Base-by-base conservation (phyloP, 2,113 vertebrate species). In the Gyps fulvus region DNA sequence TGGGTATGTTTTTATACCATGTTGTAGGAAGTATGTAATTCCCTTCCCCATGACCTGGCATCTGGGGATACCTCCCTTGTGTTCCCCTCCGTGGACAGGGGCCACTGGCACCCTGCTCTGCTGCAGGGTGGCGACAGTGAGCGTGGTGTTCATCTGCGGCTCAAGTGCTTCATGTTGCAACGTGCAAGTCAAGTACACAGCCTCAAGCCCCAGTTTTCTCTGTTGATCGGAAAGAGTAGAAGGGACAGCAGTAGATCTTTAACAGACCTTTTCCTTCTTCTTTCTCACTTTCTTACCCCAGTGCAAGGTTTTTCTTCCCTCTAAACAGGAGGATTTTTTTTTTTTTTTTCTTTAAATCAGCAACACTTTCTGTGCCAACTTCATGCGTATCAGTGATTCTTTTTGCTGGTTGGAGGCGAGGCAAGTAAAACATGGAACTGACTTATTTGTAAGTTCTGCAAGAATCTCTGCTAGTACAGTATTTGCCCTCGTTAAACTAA, bases 61-160 rank as follows among this genome's bases (percentile, higher is more conserved):
- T 20, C 45, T 70, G 29, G 25, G 34, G 11, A 25, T 78, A 10
- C 10, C 4, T 79, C 45, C 52, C 52, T 66, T 2, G 7, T 14
- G 40, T 57, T 65, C 6, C 13, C 10, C 47, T 55, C 49, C 0
- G 4, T 2, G 19, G 57, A 11, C 9, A 26, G 57, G 34, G 31
- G 18, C 19, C 25, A 4, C 10, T 2, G 2, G 50, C 25, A 26
- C 29, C 50, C 27, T 0, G 0, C 55, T 69, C 9, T 27, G 54
- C 45, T 73, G 47, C 19, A 7, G 45, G 50, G 69, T 8, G 43
- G 34, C 49, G 23, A 1, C 17, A 6, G 45, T 2, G 38, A 22
- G 27, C 2, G 1, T 5, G 22, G 6, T 23, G 31, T 59, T 29
- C 9, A 11, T 10, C 31, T 10, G 49, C 47, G 43, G 21, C 15